These are phyloP conservation scores for Columba livia DNA, from an alignment of 2,113 vertebrate genomes.

Conservation along the genomic window DNA sequence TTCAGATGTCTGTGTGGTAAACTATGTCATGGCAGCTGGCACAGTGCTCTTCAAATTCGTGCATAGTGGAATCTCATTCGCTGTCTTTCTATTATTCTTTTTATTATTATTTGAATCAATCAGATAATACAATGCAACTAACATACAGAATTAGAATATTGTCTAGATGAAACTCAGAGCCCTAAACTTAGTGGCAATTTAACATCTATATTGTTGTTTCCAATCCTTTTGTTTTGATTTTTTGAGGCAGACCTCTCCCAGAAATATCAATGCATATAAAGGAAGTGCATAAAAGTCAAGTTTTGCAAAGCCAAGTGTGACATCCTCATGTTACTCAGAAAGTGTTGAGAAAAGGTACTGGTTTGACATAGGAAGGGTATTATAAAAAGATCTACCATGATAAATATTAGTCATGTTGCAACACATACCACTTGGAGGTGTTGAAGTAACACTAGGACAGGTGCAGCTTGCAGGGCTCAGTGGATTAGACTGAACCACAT, in stretches of 20 bases:
- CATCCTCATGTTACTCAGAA: neutral
- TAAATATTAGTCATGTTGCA: neutral
- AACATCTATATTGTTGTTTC: neutral
- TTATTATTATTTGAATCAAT: neutral
- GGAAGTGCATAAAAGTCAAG: neutral
- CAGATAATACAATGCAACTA: neutral
- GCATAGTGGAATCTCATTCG: neutral
- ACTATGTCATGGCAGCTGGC: neutral
- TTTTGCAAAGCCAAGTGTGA: neutral
- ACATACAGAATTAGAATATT: neutral
- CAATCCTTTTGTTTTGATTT: neutral
- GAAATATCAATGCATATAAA: neutral
- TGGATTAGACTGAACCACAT: neutral
- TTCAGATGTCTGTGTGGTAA: neutral
- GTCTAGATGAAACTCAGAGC: neutral
- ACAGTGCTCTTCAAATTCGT: neutral
- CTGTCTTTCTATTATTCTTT: neutral
- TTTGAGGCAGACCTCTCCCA: neutral
- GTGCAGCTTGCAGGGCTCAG: neutral
- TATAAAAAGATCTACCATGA: neutral
- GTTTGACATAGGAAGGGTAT: neutral
- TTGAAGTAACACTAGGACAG: neutral
- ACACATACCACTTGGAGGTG: neutral
- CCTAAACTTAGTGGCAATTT: neutral
- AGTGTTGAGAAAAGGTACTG: neutral